Evolutionary conservation across 2,113 vertebrate species (phyloP).

Genomic region (Sturnus vulgaris): DNA sequence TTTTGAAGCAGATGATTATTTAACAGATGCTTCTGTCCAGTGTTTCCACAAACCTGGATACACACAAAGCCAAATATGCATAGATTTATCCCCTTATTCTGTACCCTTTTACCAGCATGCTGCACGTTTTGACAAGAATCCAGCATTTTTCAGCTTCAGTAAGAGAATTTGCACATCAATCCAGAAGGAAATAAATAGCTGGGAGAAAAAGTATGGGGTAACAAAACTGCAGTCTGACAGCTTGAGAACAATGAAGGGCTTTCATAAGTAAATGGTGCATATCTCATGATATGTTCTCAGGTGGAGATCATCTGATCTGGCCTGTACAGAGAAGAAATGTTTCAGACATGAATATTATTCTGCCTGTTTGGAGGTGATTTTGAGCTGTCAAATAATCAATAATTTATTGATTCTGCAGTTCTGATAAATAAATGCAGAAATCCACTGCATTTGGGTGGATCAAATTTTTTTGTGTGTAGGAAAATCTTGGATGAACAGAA

Average conservation of each 20-base stretch:
- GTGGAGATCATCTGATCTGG: background rate
- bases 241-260: background rate
- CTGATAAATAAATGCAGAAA: background rate
- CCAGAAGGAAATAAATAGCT: background rate
- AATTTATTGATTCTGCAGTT: background rate
- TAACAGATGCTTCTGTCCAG: background rate
- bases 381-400: background rate
- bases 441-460: background rate
- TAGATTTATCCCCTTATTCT: background rate
- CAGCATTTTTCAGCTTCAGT: background rate
- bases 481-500: background rate
- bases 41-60: background rate
- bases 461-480: background rate
- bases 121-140: background rate
- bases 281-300: background rate
- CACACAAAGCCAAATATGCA: background rate
- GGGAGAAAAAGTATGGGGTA: background rate
- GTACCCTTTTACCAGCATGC: background rate
- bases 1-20: background rate
- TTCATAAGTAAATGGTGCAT: constrained; percentile 6
- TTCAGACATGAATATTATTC: background rate
- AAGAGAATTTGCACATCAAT: background rate
- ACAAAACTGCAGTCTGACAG: background rate
- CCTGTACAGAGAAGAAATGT: background rate
- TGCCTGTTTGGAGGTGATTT: background rate